Evolutionary conservation across 2,113 vertebrate genomes (phyloP).

Genomic region (Ciconia maguari): DNA sequence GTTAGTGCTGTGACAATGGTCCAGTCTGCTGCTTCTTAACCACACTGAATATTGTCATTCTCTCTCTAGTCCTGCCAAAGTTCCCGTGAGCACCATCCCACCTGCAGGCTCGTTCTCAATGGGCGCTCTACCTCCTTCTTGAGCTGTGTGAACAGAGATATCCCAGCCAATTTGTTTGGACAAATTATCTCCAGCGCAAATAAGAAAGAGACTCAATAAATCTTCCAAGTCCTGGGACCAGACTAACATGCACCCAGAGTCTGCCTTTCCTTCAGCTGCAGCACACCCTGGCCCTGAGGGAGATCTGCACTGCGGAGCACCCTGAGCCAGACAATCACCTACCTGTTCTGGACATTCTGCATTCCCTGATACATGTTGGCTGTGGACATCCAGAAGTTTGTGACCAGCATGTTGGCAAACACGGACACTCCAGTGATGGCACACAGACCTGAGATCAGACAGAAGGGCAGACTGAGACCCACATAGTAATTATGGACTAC

Average conservation of each 20-base stretch:
- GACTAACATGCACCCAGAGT: neutral
- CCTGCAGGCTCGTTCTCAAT: neutral
- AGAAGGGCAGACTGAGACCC: neutral
- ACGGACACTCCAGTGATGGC: conserved; percentile 87
- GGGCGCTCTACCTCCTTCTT: neutral
- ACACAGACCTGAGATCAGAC: conserved; percentile 78
- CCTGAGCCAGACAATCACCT: neutral
- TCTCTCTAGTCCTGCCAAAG: neutral
- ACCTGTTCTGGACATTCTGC: conserved; percentile 78
- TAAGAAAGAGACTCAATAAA: neutral
- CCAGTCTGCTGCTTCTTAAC: neutral
- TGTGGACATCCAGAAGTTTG: conserved; percentile 86
- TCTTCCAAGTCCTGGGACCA: neutral
- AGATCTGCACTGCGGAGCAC: neutral
- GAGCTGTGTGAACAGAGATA: neutral
- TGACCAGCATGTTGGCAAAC: conserved; percentile 91
- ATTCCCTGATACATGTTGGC: conserved; percentile 72
- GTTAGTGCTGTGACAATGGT: neutral
- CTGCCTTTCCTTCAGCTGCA: neutral
- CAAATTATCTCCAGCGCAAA: neutral
- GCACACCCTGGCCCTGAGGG: neutral
- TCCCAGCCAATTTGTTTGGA: neutral
- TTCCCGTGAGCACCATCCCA: neutral
- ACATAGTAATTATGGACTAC: neutral
- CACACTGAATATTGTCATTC: accelerated